Evolutionary conservation across 2,888 invertebrate species (phyloP).

Genomic region (Lathronympha strigana): DNA sequence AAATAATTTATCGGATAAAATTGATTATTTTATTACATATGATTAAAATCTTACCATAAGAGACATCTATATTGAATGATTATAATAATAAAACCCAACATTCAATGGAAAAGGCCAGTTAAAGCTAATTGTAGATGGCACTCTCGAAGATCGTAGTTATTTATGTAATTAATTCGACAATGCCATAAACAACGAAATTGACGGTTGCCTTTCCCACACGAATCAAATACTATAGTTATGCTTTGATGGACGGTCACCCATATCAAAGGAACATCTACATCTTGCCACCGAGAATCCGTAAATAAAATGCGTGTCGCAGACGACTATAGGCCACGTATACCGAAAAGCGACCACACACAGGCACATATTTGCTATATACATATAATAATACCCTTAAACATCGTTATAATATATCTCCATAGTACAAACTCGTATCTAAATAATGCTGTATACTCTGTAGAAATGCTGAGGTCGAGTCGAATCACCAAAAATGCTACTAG

Average conservation of each 20-base stretch:
- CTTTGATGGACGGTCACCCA: conserved; percentile 38
- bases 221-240: background rate
- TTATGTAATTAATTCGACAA: background rate
- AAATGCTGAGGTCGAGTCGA: conserved; percentile 63
- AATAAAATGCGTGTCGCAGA: conserved; percentile 35
- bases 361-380: conserved; percentile 61
- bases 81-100: background rate
- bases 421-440: conserved; percentile 51
- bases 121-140: background rate
- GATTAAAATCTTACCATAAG: conserved; percentile 7
- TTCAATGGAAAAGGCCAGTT: background rate
- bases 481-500: conserved; percentile 61
- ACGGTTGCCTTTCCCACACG: background rate
- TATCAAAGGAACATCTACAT: conserved; percentile 22
- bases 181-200: background rate
- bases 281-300: conserved; percentile 34
- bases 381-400: conserved; percentile 51
- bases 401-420: conserved; percentile 50
- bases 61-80: conserved; percentile 7
- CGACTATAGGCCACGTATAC: conserved; percentile 50
- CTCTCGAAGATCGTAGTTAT: background rate
- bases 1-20: conserved; percentile 9
- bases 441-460: conserved; percentile 50
- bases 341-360: conserved; percentile 58
- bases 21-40: conserved; percentile 24